Evolutionary conservation across 2,113 vertebrate species (phyloP).

Genomic region (Nothobranchius furzeri): DNA sequence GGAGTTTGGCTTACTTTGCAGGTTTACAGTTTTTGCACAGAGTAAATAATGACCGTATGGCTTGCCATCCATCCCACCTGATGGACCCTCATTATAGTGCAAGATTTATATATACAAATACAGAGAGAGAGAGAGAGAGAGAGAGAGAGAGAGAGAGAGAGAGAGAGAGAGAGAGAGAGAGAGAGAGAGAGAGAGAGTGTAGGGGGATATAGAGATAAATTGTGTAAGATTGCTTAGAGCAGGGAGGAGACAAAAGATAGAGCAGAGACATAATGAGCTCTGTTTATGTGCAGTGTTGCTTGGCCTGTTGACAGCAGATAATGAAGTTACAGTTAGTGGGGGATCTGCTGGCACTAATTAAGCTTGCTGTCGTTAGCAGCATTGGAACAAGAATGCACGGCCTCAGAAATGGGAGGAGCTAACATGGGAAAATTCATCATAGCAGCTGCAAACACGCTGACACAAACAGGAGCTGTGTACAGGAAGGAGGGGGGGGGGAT

Average conservation of each 20-base stretch:
- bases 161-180: slow-evolving; percentile 19
- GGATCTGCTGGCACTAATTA: slow-evolving; percentile 82
- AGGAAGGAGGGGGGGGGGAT: not conserved
- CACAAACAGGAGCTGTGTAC: slow-evolving; percentile 17
- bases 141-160: slow-evolving; percentile 23
- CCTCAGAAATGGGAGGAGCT: slow-evolving; percentile 52
- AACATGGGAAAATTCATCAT: slow-evolving; percentile 57
- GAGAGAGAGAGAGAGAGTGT: too few species aligned
- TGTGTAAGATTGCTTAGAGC: slow-evolving; percentile 33
- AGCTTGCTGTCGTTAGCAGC: slow-evolving; percentile 86
- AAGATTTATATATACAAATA: slow-evolving; percentile 62
- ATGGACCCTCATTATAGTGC: slow-evolving; percentile 59
- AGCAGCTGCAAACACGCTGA: slow-evolving; percentile 25
- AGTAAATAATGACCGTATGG: slow-evolving; percentile 66
- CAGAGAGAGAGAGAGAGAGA: slow-evolving; percentile 16
- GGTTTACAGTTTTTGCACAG: slow-evolving; percentile 46
- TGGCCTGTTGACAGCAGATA: slow-evolving; percentile 79
- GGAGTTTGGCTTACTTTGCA: slow-evolving; percentile 27
- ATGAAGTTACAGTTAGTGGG: slow-evolving; percentile 79
- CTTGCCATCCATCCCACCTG: slow-evolving; percentile 55
- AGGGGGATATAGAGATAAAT: slow-evolving; percentile 50
- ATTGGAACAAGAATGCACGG: slow-evolving; percentile 76
- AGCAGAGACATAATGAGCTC: slow-evolving; percentile 76
- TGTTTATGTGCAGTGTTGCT: slow-evolving; percentile 78
- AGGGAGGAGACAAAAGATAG: slow-evolving; percentile 63